A percentile compares a stretch with the other conserved stretches of the same genome.
phyloP scores from a whole-genome alignment of 2,797 vertebrate genomes.

The Agapornis canus region DNA sequence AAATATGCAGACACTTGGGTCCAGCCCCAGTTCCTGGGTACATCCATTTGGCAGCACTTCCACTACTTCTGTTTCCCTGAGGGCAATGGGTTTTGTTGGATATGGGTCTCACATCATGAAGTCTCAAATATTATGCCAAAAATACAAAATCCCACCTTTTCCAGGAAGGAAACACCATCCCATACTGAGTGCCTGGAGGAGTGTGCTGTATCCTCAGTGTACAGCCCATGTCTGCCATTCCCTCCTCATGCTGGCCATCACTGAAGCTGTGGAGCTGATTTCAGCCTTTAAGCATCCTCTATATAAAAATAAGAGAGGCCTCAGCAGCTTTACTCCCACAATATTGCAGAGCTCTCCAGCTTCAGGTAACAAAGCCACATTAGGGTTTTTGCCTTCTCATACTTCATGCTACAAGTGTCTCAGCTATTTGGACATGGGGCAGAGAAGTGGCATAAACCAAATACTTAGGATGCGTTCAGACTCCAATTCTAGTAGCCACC shows the following conservation, averaged over 20 bases:
- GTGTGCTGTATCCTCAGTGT: fast-evolving
- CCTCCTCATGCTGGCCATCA: not conserved
- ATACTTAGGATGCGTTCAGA: not conserved
- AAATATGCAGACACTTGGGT: not conserved
- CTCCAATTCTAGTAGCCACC: not conserved
- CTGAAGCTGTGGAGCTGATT: not conserved
- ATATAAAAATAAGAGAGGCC: not conserved
- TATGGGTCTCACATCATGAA: not conserved
- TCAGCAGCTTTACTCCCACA: not conserved
- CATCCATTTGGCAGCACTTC: not conserved
- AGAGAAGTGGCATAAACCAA: not conserved
- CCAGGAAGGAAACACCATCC: not conserved
- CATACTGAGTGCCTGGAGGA: not conserved
- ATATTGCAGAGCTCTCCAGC: not conserved
- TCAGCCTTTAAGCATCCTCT: not conserved
- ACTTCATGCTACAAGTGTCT: not conserved
- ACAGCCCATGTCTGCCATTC: not conserved
- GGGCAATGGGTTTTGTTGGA: not conserved
- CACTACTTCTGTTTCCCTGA: not conserved
- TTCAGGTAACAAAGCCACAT: not conserved
- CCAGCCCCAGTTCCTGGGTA: not conserved
- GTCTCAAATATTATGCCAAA: not conserved
- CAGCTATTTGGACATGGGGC: not conserved
- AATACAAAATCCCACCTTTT: not conserved
- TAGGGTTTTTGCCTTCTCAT: not conserved